A percentile compares a stretch with the other conserved stretches of the same genome.
phyloP scores from a whole-genome alignment of 2,797 vertebrate genomes.

The Helostoma temminkii region DNA sequence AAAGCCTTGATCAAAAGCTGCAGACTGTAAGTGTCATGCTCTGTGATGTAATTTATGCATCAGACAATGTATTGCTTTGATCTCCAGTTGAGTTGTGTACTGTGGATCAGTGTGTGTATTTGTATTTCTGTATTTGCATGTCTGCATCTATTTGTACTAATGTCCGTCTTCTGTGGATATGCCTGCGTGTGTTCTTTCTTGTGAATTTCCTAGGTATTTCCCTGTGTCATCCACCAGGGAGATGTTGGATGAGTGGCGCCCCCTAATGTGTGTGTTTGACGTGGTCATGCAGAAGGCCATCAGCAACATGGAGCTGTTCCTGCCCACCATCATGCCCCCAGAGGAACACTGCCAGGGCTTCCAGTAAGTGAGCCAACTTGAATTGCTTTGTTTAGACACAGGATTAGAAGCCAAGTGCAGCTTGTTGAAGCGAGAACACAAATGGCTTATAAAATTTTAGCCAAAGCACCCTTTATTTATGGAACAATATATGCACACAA shows the following conservation, averaged over 20 bases:
- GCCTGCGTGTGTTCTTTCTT: constrained; percentile 5
- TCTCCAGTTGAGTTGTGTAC: constrained; percentile 41
- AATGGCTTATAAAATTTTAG: constrained; percentile 30
- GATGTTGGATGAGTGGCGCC: constrained; percentile 97
- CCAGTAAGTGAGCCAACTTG: constrained; percentile 84
- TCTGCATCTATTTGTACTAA: constrained; percentile 41
- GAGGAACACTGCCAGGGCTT: constrained; percentile 93
- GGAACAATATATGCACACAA: background rate
- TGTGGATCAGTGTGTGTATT: constrained; percentile 45
- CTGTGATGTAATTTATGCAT: constrained; percentile 56
- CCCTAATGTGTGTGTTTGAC: constrained; percentile 97
- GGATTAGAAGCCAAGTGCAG: constrained; percentile 26
- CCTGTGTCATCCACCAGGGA: constrained; percentile 90
- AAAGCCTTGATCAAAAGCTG: constrained; percentile 98
- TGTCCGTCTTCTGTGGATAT: background rate
- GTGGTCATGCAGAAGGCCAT: constrained; percentile 97
- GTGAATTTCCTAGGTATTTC: constrained; percentile 89
- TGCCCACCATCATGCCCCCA: constrained; percentile 95
- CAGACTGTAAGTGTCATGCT: constrained; percentile 91
- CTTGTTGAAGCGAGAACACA: constrained; percentile 27
- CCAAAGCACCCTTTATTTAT: constrained; percentile 30
- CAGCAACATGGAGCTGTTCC: constrained; percentile 96
- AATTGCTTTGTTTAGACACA: constrained; percentile 29
- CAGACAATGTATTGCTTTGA: constrained; percentile 61
- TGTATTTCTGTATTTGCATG: constrained; percentile 25